phyloP scores from a whole-genome alignment of 1,140 invertebrate genomes.

The Glossosoma conforme region DNA sequence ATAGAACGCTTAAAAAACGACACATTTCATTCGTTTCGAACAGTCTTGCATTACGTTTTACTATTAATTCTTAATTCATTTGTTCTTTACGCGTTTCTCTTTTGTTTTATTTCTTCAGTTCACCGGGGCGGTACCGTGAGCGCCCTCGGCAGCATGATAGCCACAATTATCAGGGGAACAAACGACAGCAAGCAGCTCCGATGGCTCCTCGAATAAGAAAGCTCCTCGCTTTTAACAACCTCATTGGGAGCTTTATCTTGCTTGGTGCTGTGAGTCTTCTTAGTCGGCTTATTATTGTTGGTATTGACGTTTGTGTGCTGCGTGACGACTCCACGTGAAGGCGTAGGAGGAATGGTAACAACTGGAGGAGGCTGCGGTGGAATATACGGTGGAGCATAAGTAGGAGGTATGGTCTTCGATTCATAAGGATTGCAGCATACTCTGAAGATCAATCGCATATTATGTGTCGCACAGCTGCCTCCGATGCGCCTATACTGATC shows the following conservation, averaged over 20 bases:
- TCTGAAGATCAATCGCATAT: constrained; percentile 96
- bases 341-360: constrained; percentile 33
- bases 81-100: too few relatives aligned
- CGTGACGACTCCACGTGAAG: constrained; percentile 28
- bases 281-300: too few relatives aligned
- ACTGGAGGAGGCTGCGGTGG: constrained; percentile 51
- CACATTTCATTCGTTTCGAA: too few relatives aligned
- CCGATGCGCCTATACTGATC: constrained; percentile 86
- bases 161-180: constrained; percentile 41
- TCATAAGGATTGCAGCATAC: constrained; percentile 76
- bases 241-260: constrained; percentile 86
- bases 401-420: constrained; percentile 46
- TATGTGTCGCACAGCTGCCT: constrained; percentile 83
- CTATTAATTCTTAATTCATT: too few relatives aligned
- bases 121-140: too few relatives aligned
- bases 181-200: constrained; percentile 33
- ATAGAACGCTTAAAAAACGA: too few relatives aligned
- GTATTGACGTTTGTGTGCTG: constrained; percentile 42
- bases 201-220: constrained; percentile 59
- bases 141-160: constrained; percentile 39
- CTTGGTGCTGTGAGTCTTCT: constrained; percentile 66
- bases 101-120: too few relatives aligned
- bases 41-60: too few relatives aligned
- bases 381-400: constrained; percentile 48
- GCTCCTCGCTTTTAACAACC: constrained; percentile 87